Conservation (phyloP, 1,140 invertebrate species). For the Diorhabda elongata region DNA sequence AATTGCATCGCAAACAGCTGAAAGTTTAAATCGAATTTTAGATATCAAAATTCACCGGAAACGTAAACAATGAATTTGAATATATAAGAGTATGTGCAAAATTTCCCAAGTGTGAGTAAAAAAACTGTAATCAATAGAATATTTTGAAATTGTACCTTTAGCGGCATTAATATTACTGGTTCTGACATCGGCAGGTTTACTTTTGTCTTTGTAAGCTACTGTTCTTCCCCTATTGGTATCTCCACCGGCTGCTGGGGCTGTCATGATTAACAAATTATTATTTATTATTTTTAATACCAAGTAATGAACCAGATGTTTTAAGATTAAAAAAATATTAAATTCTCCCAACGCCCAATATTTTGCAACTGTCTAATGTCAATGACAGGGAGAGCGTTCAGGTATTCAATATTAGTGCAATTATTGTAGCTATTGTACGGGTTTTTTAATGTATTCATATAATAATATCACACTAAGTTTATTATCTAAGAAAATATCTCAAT, state of each 20-base stretch:
- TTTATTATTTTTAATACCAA: slow-evolving; percentile 13
- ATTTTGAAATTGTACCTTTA: slow-evolving; percentile 70
- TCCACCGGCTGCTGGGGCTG: slow-evolving; percentile 40
- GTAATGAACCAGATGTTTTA: not conserved
- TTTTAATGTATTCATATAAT: too few relatives aligned
- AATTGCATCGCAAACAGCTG: slow-evolving; percentile 97
- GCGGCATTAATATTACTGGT: slow-evolving; percentile 95
- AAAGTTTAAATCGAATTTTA: slow-evolving; percentile 44
- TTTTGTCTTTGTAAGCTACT: slow-evolving; percentile 78
- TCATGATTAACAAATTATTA: slow-evolving; percentile 41
- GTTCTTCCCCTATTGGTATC: slow-evolving; percentile 44
- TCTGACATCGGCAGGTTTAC: slow-evolving; percentile 91
- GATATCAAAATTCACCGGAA: not conserved
- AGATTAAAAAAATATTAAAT: slow-evolving; percentile 5
- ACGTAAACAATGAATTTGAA: not conserved
- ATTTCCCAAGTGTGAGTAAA: too few relatives aligned
- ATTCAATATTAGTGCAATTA: too few relatives aligned
- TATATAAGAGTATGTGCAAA: too few relatives aligned
- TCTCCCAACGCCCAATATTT: not conserved
- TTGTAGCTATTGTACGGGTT: too few relatives aligned
- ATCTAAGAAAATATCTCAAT: too few relatives aligned
- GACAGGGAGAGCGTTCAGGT: too few relatives aligned
- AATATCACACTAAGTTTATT: too few relatives aligned
- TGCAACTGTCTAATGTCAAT: not conserved
- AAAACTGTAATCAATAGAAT: not conserved